Base-by-base conservation (phyloP, 2,797 vertebrate species). In the Picus viridis region DNA sequence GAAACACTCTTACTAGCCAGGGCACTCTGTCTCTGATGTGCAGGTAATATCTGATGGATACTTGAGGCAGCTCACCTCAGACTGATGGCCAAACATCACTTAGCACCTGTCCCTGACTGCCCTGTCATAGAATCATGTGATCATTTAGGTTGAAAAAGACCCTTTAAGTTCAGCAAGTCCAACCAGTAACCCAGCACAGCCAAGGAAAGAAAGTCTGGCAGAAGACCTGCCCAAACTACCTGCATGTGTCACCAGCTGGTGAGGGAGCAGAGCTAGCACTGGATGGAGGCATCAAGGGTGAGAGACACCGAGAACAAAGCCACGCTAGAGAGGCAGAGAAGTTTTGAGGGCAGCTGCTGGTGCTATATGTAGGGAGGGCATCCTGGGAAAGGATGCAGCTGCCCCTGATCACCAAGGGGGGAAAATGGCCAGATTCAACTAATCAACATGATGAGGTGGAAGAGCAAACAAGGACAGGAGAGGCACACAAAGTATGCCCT, bases 401-500 rank as follows among this genome's bases (percentile, higher is more conserved):
- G 65, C 12, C 29, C 45, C 22, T 1, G 5, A 61, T 56, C 2
- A 4, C 32, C 32, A 11, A n/a, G 19, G 23, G 24, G 62, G 49
- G 16, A 11, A 24, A 51, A 58, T 16, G 41, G 16, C 16, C 63
- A 49, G 30, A 30, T 43, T 27, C 14, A 27, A 41, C 15, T n/a
- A 4, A 29, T 24, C n/a, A 30, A 6, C 0, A 1, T 22, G 34
- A 27, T 0, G 4, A 61, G 15, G 29, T 17, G 43, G 36, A 29
- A 10, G 0, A 54, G 16, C 49, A 69, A n/a, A 54, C 10, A 10
- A 16, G 45, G 13, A 7, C 19, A 36, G 53, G 32, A 51, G 29
- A 7, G 17, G 34, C 26, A 39, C 19, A 51, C 17, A 17, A 16
- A 54, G 22, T 41, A 24, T 3, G 0, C 6, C 51, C 70, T 64